Base-by-base conservation (phyloP, 2,113 vertebrate genomes). In the Brachyistius frenatus region DNA sequence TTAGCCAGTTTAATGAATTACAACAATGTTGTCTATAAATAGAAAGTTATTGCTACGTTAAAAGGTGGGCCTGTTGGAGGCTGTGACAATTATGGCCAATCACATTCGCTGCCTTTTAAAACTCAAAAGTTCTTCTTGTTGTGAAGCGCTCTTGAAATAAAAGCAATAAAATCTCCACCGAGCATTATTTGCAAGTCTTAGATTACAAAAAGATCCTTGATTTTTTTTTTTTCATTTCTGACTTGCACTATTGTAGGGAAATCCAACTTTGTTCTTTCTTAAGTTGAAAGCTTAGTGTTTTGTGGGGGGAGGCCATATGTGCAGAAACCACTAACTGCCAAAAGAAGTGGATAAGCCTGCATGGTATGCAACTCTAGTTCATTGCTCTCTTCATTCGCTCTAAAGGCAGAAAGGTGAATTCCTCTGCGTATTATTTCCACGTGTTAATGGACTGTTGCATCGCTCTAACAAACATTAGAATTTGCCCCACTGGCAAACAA, bases 271-370 rank as follows among this genome's bases (percentile, higher is more conserved):
- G 64, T 54, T 76, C 50, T 72, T 53, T 76, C 60, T 23, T 23
- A 14, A 66, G 23, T 46, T 62, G 30, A 65, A 64, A 73, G 72
- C 54, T 76, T 56, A 73, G 74, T 50, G 65, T 46, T 73, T 46
- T 79, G 53, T 69, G 55, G 5, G 58, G 53, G 36, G 64, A 56
- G 69, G 37, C 11, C 39, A 39, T 62, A 78, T 66, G 54, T 72
- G 66, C 58, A 76, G 73, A 66, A 61, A 67, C 61, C 31, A 11
- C 47, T 66, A 68, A 49, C 60, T 73, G 76, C 71, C 64, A 76
- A 74, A 80, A 83, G 83, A 49, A 79, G 63, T 61, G 73, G 86
- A 82, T 89, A 88, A 90, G 84, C 84, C 66, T 35, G 31, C 49
- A 72, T 1, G 69, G 87, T 88, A 90, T 90, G 89, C 80, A 73